Conservation (phyloP, 2,888 invertebrate species). For the Drosophila rubida region DNA sequence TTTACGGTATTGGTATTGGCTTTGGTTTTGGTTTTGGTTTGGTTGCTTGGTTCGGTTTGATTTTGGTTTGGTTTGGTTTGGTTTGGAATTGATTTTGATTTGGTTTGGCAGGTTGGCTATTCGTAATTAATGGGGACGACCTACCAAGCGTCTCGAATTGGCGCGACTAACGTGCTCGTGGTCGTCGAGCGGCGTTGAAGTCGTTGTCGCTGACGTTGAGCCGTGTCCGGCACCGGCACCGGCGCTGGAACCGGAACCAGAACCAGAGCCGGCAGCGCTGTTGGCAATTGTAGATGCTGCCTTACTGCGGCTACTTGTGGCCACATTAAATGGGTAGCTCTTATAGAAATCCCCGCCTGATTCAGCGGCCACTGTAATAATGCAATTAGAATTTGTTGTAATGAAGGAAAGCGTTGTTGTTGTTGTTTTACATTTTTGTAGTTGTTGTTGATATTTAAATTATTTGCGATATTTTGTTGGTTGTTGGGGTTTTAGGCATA, state of each 20-base stretch:
- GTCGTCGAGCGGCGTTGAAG: constrained; percentile 80
- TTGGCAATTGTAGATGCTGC: constrained; percentile 86
- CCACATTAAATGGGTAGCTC: constrained; percentile 90
- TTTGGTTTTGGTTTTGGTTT: constrained; percentile 15
- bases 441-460: constrained; percentile 38
- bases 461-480: constrained; percentile 42
- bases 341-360: constrained; percentile 94
- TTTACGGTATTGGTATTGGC: constrained; percentile 20
- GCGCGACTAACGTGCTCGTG: constrained; percentile 84
- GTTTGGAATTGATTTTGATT: constrained; percentile 20
- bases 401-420: constrained; percentile 56
- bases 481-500: constrained; percentile 50
- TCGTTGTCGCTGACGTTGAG: constrained; percentile 84
- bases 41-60: constrained; percentile 22
- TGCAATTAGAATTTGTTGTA: constrained; percentile 77
- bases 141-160: constrained; percentile 88
- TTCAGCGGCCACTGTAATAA: constrained; percentile 92
- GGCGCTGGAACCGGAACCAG: constrained; percentile 31
- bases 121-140: constrained; percentile 84
- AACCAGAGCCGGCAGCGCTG: constrained; percentile 60
- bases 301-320: constrained; percentile 86
- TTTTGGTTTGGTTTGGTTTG: constrained; percentile 19
- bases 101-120: constrained; percentile 35
- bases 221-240: constrained; percentile 53
- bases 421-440: constrained; percentile 40